Conservation (phyloP, 2,113 vertebrate species). For the Hydrolagus affinis region DNA sequence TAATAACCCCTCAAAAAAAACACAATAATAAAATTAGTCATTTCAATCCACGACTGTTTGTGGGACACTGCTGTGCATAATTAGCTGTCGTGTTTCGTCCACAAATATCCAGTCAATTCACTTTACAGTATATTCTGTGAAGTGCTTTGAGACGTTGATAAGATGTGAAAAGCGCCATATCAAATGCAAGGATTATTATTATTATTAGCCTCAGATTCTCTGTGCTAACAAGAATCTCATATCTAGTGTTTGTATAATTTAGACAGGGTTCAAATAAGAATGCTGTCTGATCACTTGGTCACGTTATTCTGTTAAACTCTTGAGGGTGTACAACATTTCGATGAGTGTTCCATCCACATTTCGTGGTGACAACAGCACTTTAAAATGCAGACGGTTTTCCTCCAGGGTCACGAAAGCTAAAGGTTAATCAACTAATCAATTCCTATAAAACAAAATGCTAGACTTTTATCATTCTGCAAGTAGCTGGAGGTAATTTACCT, state of each 20-base stretch:
- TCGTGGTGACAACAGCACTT: background rate
- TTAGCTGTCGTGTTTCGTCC: too few species aligned
- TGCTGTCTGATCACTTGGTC: background rate
- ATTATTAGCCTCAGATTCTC: too few species aligned
- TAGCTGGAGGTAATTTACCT: slow-evolving; percentile 51
- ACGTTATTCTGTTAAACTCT: background rate
- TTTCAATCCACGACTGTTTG: too few species aligned
- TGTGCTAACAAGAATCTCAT: background rate
- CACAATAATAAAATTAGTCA: too few species aligned
- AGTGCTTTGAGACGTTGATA: too few species aligned
- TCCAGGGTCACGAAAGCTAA: slow-evolving; percentile 40
- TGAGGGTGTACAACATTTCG: too few species aligned
- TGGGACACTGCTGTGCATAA: too few species aligned
- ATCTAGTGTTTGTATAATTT: background rate
- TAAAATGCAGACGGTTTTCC: slow-evolving; percentile 34
- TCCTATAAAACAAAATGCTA: slow-evolving; percentile 52
- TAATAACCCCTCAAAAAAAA: too few species aligned
- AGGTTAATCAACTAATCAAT: slow-evolving; percentile 58
- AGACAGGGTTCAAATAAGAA: background rate
- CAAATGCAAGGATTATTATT: too few species aligned
- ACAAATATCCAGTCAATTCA: too few species aligned
- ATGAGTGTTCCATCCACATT: background rate
- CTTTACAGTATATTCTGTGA: too few species aligned
- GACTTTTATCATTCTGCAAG: slow-evolving; percentile 44
- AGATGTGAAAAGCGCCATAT: too few species aligned